Percentiles rank a stretch among this genome's conserved stretches.
phyloP scores from a whole-genome alignment of 1,140 invertebrate genomes.

The Thereuonema tuberculata region DNA sequence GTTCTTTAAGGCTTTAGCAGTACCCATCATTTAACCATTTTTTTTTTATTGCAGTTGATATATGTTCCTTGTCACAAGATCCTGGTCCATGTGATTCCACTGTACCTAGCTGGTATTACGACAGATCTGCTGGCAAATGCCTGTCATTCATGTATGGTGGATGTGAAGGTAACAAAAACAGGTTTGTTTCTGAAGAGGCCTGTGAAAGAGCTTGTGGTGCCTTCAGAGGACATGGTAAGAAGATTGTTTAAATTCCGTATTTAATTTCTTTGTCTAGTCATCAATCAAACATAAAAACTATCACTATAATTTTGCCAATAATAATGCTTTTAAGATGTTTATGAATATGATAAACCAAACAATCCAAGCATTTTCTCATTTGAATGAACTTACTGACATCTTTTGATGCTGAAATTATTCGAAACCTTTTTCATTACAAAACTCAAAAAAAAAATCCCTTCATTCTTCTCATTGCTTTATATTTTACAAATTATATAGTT shows the following conservation, averaged over 20 bases:
- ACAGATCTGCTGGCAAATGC: conserved; percentile 43
- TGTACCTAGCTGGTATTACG: conserved; percentile 58
- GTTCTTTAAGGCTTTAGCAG: too few relatives aligned
- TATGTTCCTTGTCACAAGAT: conserved; percentile 45
- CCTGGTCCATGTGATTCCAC: conserved; percentile 53
- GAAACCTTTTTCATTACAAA: too few relatives aligned
- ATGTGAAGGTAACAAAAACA: conserved; percentile 69
- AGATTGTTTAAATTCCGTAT: not conserved
- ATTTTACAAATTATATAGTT: too few relatives aligned
- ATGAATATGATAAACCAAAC: not conserved
- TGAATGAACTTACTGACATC: not conserved
- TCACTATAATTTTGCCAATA: too few relatives aligned
- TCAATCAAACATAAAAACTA: too few relatives aligned
- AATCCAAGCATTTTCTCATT: not conserved
- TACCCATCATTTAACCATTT: too few relatives aligned
- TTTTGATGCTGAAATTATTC: too few relatives aligned
- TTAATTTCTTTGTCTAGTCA: too few relatives aligned
- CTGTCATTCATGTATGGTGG: conserved; percentile 58
- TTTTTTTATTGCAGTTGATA: too few relatives aligned
- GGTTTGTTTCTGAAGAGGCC: conserved; percentile 61
- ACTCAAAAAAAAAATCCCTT: too few relatives aligned
- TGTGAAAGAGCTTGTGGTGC: conserved; percentile 62
- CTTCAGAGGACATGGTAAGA: conserved; percentile 52
- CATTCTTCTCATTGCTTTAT: too few relatives aligned
- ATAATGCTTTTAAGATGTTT: too few relatives aligned